A percentile compares a stretch with the other conserved stretches of the same genome.
These are phyloP conservation scores for Calliphora vicina DNA, from an alignment of 1,140 invertebrate species.

Conservation along the genomic window DNA sequence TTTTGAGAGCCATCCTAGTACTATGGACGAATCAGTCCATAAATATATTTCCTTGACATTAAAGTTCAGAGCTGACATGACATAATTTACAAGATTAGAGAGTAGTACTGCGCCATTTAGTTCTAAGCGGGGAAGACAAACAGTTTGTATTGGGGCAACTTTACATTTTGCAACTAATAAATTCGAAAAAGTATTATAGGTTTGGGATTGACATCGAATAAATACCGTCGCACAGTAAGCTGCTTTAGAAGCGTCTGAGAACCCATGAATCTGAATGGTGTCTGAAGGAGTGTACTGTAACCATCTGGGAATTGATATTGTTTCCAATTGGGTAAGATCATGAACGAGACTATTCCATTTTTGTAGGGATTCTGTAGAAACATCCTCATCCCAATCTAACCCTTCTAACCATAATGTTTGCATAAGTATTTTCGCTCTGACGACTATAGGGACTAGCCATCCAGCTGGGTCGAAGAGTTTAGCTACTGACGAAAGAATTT, in stretches of 20 bases:
- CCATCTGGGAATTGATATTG: constrained; percentile 1
- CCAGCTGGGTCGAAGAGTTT: not conserved
- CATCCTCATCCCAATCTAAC: not conserved
- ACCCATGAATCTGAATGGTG: not conserved
- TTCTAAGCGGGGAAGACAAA: not conserved
- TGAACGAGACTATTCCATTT: not conserved
- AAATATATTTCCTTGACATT: not conserved
- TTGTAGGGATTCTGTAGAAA: not conserved
- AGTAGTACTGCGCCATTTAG: not conserved
- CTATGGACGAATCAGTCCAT: constrained; percentile 4
- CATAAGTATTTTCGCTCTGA: constrained; percentile 23
- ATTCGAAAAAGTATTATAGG: not conserved
- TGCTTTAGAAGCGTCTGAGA: not conserved
- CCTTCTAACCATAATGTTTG: constrained; percentile 14
- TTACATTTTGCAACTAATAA: not conserved
- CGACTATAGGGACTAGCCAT: not conserved
- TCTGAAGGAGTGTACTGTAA: not conserved
- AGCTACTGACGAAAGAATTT: not conserved
- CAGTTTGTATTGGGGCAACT: not conserved
- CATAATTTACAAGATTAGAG: not conserved
- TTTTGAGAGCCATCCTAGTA: constrained; percentile 7
- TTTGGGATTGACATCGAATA: not conserved
- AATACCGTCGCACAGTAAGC: not conserved
- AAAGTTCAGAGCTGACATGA: not conserved
- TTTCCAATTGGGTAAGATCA: not conserved